Percentiles rank a stretch among this genome's conserved stretches.
phyloP scores from a whole-genome alignment of 2,113 vertebrate species.

The Aleadryas rufinucha region DNA sequence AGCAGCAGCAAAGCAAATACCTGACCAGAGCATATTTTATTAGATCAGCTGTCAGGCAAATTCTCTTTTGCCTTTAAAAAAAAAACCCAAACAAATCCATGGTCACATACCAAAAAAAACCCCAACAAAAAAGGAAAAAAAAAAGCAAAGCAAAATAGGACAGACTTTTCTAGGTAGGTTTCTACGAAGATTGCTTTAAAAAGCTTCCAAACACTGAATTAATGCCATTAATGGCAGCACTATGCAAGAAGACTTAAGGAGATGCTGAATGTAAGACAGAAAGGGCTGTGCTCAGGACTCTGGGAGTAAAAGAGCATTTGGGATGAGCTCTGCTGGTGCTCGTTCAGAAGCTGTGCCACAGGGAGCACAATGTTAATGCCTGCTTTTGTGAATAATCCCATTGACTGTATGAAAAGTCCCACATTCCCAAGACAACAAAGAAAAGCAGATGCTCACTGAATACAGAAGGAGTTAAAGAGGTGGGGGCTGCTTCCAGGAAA shows the following conservation, averaged over 20 bases:
- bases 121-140: too few relatives aligned
- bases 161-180: background rate
- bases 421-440: background rate
- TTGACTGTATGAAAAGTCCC: background rate
- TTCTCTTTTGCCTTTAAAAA: background rate
- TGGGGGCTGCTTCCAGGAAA: background rate
- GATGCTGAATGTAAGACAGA: background rate
- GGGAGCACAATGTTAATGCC: background rate
- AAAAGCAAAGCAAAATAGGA: background rate
- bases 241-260: background rate
- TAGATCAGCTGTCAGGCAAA: background rate
- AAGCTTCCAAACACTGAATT: background rate
- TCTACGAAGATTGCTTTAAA: background rate
- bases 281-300: background rate
- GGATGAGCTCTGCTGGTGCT: background rate
- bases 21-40: background rate
- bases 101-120: background rate
- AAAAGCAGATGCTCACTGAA: background rate
- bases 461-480: background rate
- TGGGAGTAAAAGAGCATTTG: background rate
- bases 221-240: background rate
- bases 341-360: background rate
- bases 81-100: background rate
- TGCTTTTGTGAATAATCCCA: background rate
- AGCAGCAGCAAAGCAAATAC: background rate